These are phyloP conservation scores for Manis pentadactyla DNA, from an alignment of 2,797 vertebrate genomes.

Conservation along the genomic window DNA sequence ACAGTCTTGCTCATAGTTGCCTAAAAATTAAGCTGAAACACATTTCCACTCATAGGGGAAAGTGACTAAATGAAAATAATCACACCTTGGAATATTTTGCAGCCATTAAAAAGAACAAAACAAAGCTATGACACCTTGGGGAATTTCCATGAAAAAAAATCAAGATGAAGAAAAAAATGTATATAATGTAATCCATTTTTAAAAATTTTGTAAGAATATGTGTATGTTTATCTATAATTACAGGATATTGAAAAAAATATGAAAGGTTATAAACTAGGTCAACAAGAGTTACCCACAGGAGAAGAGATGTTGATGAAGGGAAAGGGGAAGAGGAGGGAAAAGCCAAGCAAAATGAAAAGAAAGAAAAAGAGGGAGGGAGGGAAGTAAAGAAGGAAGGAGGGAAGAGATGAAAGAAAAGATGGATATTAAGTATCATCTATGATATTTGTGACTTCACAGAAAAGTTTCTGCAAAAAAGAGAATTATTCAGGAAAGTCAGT, in stretches of 20 bases:
- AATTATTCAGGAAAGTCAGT: neutral
- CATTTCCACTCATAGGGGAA: neutral
- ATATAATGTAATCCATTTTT: neutral
- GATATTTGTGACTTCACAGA: slow-evolving; percentile 10
- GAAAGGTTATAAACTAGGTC: neutral
- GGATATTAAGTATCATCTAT: too few relatives aligned
- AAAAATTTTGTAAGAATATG: neutral
- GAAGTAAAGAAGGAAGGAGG: neutral
- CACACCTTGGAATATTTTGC: neutral
- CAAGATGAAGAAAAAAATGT: neutral
- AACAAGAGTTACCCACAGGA: neutral
- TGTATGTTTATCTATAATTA: neutral
- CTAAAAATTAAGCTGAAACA: neutral
- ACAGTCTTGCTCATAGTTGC: neutral
- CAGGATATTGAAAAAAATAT: neutral
- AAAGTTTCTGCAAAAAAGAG: neutral
- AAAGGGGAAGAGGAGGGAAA: neutral
- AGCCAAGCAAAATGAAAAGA: neutral
- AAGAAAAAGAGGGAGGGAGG: too few relatives aligned
- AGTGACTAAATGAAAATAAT: neutral
- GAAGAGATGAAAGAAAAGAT: neutral
- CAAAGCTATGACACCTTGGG: neutral
- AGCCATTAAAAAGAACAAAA: slow-evolving; percentile 33
- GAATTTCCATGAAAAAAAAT: neutral
- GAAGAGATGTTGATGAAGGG: neutral